phyloP scores from a whole-genome alignment of 1,140 invertebrate species.

The Whitmania pigra region DNA sequence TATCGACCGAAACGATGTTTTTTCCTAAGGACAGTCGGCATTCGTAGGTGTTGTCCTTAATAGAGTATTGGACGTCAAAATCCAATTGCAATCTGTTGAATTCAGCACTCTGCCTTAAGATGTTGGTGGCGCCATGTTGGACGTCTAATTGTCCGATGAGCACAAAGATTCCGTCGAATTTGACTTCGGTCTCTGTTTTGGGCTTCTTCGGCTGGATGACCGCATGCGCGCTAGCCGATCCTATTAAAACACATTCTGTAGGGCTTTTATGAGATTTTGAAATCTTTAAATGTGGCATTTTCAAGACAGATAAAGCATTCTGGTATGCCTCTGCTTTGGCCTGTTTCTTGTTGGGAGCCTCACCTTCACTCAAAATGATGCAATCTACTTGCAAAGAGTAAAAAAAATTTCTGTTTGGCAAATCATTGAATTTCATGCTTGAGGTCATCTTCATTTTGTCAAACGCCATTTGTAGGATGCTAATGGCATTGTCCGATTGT shows the following conservation, averaged over 20 bases:
- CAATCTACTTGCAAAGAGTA: conserved; percentile 29
- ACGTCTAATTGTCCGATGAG: not conserved
- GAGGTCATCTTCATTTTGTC: conserved; percentile 26
- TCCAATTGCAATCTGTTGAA: conserved; percentile 29
- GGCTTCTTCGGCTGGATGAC: not conserved
- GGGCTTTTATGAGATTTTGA: conserved; percentile 23
- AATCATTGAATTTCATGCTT: conserved; percentile 2
- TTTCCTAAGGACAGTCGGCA: conserved; percentile 30
- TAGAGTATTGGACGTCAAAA: conserved; percentile 25
- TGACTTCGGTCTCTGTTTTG: not conserved
- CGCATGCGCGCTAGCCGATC: conserved; percentile 24
- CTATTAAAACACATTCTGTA: conserved; percentile 26
- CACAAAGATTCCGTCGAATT: conserved; percentile 1
- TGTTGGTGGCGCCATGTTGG: conserved; percentile 18
- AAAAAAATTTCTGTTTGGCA: conserved; percentile 21
- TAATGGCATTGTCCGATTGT: conserved; percentile 17
- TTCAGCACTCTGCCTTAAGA: conserved; percentile 28
- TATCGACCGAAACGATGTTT: conserved; percentile 25
- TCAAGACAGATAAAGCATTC: conserved; percentile 28
- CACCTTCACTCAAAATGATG: conserved; percentile 26
- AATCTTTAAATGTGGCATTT: conserved; percentile 27
- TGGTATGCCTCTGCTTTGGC: conserved; percentile 33
- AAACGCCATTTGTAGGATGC: conserved; percentile 26
- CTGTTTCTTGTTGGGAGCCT: conserved; percentile 28
- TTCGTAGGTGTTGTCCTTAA: not conserved